Evolutionary conservation across 2,888 invertebrate genomes (phyloP), one percentile per base, ranked within the genome.

Genomic region (Danaus chrysippus): DNA sequence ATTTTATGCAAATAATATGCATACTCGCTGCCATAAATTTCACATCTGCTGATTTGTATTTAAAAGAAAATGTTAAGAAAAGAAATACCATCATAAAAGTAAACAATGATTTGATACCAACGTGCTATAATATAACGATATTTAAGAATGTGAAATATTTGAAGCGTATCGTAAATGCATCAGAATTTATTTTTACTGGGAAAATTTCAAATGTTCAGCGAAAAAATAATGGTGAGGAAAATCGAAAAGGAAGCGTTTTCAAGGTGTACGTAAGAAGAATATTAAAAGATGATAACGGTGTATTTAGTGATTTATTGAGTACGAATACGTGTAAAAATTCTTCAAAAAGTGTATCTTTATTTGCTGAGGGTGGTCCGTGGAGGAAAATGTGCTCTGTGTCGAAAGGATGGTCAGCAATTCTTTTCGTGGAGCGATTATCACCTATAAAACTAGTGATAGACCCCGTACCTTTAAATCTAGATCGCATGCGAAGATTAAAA

Each of bases 181-280:
- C 91, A 34, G 85, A 86, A 74, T 90, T 84, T 72, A 88, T 91
- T 80, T 91, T 91, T 72, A 91, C 91, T 23, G 91, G 91, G 58
- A 91, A 91, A 87, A 88, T 91, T 73, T 86, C 87, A 54, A 82
- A 81, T 71, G 82, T 84, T 64, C 78, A 79, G 67, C 83, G 78
- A 71, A 77, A 79, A 61, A 84, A 77, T 66, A 78, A 81, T 15
- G 68, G 67, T 42, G 67, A 62, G 61, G 82, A 82, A 63, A 83
- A 81, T 74, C 76, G 72, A 62, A 84, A 77, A 71, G 78, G 74
- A 63, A 83, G 80, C 73, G 77, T 91, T 70, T 89, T 83, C 63
- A 91, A 89, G 84, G 87, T 91, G 78, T 86, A 86, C 69, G 81
- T 91, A 65, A 81, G 91, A 65, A 78, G 88, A 69, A 82, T 91